phyloP scores from a whole-genome alignment of 2,113 vertebrate genomes.

The Chamaetylas fuelleborni region DNA sequence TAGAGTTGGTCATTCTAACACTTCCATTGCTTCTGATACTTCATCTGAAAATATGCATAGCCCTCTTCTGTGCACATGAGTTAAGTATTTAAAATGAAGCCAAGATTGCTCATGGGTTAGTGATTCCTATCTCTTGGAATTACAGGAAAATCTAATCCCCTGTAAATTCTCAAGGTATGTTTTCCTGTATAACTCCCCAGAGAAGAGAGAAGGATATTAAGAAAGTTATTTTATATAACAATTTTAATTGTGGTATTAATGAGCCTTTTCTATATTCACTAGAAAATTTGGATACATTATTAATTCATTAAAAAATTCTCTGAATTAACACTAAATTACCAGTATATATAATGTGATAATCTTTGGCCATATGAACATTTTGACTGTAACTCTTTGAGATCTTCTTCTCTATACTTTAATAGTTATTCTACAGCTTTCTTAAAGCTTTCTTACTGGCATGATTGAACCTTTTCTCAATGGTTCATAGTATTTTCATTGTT shows the following conservation, averaged over 20 bases:
- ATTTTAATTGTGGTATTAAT: neutral
- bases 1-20: neutral
- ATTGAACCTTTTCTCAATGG: neutral
- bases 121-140: neutral
- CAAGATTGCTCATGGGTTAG: neutral
- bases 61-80: accelerated
- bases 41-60: neutral
- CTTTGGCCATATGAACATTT: neutral
- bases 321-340: neutral
- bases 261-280: neutral
- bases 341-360: neutral
- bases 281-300: neutral
- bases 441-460: neutral
- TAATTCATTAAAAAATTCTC: neutral
- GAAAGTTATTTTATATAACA: neutral
- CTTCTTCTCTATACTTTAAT: neutral
- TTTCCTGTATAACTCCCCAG: neutral
- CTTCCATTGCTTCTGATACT: neutral
- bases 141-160: neutral
- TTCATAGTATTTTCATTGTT: neutral
- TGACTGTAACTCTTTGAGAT: neutral
- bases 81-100: neutral
- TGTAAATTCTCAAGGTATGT: neutral
- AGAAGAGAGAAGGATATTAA: neutral
- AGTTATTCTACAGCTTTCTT: neutral